Conservation (phyloP, 2,888 invertebrate species). For the Nemapogon koenigi region DNA sequence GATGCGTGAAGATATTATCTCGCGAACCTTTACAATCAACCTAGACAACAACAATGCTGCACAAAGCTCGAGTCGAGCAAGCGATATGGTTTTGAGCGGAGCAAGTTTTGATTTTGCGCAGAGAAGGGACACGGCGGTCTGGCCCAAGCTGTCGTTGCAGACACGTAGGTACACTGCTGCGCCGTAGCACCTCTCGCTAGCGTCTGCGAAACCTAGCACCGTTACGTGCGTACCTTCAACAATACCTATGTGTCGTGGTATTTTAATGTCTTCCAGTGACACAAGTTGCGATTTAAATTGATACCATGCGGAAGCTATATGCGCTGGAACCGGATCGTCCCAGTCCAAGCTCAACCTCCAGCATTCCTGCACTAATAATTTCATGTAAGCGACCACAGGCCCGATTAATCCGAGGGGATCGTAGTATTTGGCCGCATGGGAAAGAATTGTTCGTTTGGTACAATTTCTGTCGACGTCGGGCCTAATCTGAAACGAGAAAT, state of each 20-base stretch:
- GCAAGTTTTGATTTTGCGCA: constrained; percentile 8
- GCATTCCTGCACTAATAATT: constrained; percentile 6
- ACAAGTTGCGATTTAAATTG: neutral
- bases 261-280: neutral
- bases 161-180: constrained; percentile 5
- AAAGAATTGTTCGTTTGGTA: constrained; percentile 8
- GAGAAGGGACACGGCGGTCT: neutral
- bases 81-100: constrained; percentile 7
- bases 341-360: constrained; percentile 6
- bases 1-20: constrained; percentile 7
- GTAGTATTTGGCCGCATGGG: neutral
- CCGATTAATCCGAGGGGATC: constrained; percentile 3
- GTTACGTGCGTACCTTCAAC: neutral
- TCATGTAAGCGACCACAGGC: constrained; percentile 2
- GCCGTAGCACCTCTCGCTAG: constrained; percentile 6
- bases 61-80: constrained; percentile 13
- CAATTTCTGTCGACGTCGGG: neutral
- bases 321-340: neutral
- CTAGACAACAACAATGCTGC: constrained; percentile 8
- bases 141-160: neutral
- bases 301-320: neutral
- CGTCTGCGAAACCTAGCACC: constrained; percentile 6
- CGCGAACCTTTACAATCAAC: neutral
- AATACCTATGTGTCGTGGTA: constrained; percentile 5
- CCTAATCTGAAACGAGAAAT: constrained; percentile 1